Conservation (phyloP, 2,113 vertebrate species). For the Mormyrus lacerda region DNA sequence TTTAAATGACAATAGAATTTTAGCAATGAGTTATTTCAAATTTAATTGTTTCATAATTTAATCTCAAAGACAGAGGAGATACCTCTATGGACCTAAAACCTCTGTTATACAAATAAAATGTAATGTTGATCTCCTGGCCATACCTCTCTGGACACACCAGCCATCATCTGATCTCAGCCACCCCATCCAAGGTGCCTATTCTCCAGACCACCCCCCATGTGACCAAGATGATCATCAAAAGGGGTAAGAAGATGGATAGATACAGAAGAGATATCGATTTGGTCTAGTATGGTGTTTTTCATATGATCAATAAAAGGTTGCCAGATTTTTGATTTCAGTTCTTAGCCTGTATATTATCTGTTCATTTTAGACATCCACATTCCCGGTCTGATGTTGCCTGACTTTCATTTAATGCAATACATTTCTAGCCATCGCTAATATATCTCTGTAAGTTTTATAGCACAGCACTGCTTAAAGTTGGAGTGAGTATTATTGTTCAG, state of each 20-base stretch:
- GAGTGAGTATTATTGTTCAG: not conserved
- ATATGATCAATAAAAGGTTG: not conserved
- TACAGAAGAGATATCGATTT: not conserved
- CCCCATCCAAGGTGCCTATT: not conserved
- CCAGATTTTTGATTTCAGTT: not conserved
- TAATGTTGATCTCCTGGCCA: not conserved
- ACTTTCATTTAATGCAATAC: not conserved
- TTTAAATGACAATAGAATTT: not conserved
- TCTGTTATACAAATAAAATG: not conserved
- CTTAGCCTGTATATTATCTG: not conserved
- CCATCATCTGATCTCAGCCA: not conserved
- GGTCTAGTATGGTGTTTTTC: not conserved
- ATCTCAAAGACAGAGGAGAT: not conserved
- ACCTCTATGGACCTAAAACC: not conserved
- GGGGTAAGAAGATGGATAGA: not conserved
- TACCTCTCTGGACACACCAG: not conserved
- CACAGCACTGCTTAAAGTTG: not conserved
- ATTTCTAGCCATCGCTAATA: not conserved
- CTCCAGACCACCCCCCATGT: not conserved
- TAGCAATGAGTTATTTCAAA: not conserved
- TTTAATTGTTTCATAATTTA: not conserved
- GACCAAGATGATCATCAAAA: not conserved
- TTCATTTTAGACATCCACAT: not conserved
- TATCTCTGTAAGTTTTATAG: not conserved
- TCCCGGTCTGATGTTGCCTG: not conserved